phyloP scores from a whole-genome alignment of 2,113 vertebrate genomes.

The Aramus guarauna region DNA sequence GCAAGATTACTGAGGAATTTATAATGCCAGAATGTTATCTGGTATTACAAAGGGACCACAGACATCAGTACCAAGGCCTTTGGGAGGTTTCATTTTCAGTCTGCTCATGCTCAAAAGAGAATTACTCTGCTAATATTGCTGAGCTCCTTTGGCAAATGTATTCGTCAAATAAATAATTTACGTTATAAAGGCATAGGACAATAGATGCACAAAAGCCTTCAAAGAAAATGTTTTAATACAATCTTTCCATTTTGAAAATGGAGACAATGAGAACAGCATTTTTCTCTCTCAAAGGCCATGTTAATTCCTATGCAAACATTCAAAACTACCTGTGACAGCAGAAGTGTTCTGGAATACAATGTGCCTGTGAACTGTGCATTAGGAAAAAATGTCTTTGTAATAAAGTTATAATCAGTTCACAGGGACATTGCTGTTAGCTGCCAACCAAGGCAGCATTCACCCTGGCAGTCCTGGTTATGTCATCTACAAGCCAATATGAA shows the following conservation, averaged over 20 bases:
- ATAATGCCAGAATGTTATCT: background rate
- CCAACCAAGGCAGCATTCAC: background rate
- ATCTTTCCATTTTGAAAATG: background rate
- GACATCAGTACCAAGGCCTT: background rate
- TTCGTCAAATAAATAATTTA: constrained; percentile 71
- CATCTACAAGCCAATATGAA: background rate
- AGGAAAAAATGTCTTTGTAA: background rate
- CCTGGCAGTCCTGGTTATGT: background rate
- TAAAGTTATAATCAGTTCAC: background rate
- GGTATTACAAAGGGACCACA: background rate
- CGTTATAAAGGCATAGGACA: constrained; percentile 49
- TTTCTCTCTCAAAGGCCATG: background rate
- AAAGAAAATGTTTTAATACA: background rate
- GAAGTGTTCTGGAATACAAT: background rate
- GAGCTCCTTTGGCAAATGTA: constrained; percentile 33
- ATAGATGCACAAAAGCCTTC: constrained; percentile 18
- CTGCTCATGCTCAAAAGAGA: background rate
- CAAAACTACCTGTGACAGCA: background rate
- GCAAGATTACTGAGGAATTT: background rate
- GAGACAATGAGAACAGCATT: background rate
- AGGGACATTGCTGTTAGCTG: background rate
- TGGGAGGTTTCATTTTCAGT: constrained; percentile 4
- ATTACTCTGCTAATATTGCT: background rate
- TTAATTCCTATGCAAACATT: background rate
- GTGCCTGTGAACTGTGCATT: background rate